phyloP scores from a whole-genome alignment of 2,113 vertebrate species.

The Daboia siamensis region DNA sequence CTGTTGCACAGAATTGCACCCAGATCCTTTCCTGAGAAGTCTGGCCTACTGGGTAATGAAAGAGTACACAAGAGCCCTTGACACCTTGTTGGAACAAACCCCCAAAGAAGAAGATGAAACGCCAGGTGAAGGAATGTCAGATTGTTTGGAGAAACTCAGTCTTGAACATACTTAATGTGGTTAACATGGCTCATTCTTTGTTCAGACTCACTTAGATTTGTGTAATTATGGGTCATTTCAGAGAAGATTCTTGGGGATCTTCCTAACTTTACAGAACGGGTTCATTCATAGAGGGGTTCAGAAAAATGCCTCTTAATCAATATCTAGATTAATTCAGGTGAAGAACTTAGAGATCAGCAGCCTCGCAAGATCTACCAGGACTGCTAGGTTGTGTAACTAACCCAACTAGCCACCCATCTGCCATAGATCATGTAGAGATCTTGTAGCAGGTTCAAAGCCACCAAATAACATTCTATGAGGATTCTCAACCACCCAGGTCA shows the following conservation, averaged over 20 bases:
- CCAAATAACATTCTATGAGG: background rate
- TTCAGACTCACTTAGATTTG: background rate
- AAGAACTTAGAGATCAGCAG: background rate
- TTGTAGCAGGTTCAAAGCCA: background rate
- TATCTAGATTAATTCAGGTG: background rate
- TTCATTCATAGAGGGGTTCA: background rate
- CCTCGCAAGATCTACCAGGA: background rate
- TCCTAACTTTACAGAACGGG: background rate
- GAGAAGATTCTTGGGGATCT: background rate
- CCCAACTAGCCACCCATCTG: background rate
- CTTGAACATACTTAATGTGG: background rate
- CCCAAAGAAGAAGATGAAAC: slow-evolving; percentile 92
- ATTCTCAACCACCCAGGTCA: background rate
- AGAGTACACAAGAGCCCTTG: slow-evolving; percentile 89
- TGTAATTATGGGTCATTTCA: background rate
- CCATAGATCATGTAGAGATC: background rate
- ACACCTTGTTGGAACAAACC: slow-evolving; percentile 91
- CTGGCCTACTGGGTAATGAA: slow-evolving; percentile 98
- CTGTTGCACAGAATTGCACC: slow-evolving; percentile 82
- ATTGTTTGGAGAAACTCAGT: background rate
- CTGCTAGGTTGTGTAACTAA: background rate
- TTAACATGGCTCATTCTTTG: background rate
- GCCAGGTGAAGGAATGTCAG: slow-evolving; percentile 72
- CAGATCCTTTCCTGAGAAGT: slow-evolving; percentile 94
- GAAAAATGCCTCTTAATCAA: background rate